These are phyloP conservation scores for Cacatua alba DNA, from an alignment of 2,113 vertebrate species.

Conservation along the genomic window DNA sequence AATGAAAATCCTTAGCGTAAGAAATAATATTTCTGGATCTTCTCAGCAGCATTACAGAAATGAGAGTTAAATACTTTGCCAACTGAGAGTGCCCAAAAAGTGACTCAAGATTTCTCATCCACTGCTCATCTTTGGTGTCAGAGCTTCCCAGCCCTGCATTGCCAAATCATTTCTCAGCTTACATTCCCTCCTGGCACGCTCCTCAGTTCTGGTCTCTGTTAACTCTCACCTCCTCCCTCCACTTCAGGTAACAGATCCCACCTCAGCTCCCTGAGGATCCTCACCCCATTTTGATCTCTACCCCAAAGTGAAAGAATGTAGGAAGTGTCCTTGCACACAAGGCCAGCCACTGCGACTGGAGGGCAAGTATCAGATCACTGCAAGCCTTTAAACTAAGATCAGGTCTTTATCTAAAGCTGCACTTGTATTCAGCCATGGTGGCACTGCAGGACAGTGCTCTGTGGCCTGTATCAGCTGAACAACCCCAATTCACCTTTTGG, in stretches of 20 bases:
- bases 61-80: not conserved
- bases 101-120: not conserved
- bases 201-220: not conserved
- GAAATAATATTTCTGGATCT: not conserved
- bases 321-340: not conserved
- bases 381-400: not conserved
- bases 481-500: not conserved
- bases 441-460: not conserved
- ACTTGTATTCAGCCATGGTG: fast-evolving
- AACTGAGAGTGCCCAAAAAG: not conserved
- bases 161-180: not conserved
- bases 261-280: not conserved
- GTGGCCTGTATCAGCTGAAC: not conserved
- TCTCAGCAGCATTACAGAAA: not conserved
- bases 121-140: not conserved
- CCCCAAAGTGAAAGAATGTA: not conserved
- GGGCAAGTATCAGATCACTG: not conserved
- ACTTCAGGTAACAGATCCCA: not conserved
- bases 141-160: not conserved
- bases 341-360: fast-evolving
- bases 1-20: not conserved
- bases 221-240: not conserved
- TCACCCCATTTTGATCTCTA: not conserved
- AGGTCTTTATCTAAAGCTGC: not conserved
- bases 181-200: not conserved